Percentiles rank a stretch among this genome's conserved stretches.
phyloP scores from a whole-genome alignment of 2,888 invertebrate genomes.

The Globia sparganii region DNA sequence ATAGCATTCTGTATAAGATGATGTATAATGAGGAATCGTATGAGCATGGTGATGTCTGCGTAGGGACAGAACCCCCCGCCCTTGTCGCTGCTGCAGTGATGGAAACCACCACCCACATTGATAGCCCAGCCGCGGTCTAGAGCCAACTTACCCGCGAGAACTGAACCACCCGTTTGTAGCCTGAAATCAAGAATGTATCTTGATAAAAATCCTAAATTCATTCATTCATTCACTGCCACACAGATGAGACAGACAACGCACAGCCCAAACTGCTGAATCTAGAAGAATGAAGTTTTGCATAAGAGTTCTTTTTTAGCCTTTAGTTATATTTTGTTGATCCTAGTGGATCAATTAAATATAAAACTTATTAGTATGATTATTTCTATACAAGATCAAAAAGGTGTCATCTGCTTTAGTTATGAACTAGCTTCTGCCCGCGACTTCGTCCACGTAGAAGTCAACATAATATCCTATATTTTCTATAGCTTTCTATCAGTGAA shows the following conservation, averaged over 20 bases:
- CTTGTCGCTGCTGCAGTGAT: constrained; percentile 94
- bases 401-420: not conserved
- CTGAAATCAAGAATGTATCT: constrained; percentile 75
- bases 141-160: constrained; percentile 95
- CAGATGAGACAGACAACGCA: not conserved
- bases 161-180: constrained; percentile 95
- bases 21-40: constrained; percentile 92
- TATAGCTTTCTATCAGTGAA: not conserved
- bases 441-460: not conserved
- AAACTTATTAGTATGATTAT: not conserved
- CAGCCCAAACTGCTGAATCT: not conserved
- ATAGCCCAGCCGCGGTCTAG: constrained; percentile 96
- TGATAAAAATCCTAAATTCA: not conserved
- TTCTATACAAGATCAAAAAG: not conserved
- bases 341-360: not conserved
- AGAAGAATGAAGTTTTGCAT: not conserved
- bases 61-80: constrained; percentile 98
- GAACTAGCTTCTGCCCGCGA: not conserved
- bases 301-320: not conserved
- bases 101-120: constrained; percentile 97
- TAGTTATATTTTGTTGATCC: not conserved
- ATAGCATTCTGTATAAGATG: constrained; percentile 92
- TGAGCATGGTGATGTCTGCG: constrained; percentile 95
- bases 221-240: too few relatives aligned
- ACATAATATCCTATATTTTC: too few relatives aligned